Percentiles rank a stretch among this genome's conserved stretches.
phyloP scores from a whole-genome alignment of 2,797 vertebrate genomes.

The Sebastes minor region DNA sequence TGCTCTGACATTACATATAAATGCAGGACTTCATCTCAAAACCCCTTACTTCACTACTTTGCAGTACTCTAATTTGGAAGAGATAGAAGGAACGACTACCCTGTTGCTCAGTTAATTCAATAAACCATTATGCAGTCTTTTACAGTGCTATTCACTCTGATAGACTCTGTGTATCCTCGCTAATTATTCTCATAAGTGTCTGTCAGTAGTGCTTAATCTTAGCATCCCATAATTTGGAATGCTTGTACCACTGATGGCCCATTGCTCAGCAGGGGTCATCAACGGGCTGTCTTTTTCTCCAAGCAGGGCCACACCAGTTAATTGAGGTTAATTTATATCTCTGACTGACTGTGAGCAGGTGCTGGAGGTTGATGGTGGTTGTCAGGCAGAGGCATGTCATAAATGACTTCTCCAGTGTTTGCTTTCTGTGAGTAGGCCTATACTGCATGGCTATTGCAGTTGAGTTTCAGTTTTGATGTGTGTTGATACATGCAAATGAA shows the following conservation, averaged over 20 bases:
- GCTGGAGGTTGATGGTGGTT: constrained; percentile 45
- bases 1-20: not conserved
- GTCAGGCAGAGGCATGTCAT: constrained; percentile 15
- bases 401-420: constrained; percentile 11
- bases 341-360: constrained; percentile 56
- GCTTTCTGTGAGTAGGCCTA: not conserved
- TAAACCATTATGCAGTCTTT: not conserved
- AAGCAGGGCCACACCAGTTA: constrained; percentile 51
- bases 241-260: constrained; percentile 44
- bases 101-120: constrained; percentile 10
- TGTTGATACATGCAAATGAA: not conserved
- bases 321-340: constrained; percentile 74
- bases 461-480: not conserved
- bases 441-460: not conserved
- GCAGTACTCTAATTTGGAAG: not conserved
- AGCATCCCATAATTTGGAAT: constrained; percentile 53
- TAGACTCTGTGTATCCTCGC: constrained; percentile 17
- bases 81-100: not conserved
- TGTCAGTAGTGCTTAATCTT: constrained; percentile 58
- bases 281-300: constrained; percentile 9
- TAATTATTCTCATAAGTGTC: constrained; percentile 47
- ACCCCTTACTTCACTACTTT: not conserved
- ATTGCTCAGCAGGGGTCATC: constrained; percentile 53
- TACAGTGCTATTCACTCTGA: not conserved
- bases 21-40: not conserved